Base-by-base conservation (phyloP, 2,113 vertebrate genomes). In the Trematocara unimaculatum region DNA sequence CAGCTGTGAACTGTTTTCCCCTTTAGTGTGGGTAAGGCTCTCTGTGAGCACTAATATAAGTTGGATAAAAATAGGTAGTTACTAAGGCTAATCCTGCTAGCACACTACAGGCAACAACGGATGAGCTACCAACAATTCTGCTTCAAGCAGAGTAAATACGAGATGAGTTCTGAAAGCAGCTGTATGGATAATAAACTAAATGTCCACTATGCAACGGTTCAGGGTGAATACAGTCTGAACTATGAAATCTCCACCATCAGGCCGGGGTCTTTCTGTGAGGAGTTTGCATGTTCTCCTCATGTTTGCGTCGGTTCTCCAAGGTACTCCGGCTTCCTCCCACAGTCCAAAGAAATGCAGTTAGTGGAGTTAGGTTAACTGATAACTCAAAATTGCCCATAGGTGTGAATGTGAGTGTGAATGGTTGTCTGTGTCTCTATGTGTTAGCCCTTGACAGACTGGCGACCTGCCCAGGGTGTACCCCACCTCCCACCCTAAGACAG, bases 231-330 rank as follows among this genome's bases (percentile, higher is more conserved):
- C 42, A 18, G 58, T 62, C 58, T 62, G 29, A 62, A 18, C 29
- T 62, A 33, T 18, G 29, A 62, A 64, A 12, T 64, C 10, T 64
- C 33, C 60, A 38, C 17, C 60, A 64, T 13, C 26, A 60, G 26
- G 26, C 26, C 4, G 4, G 13, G 14, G 14, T 31, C 26, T 60
- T 31, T 60, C 17, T n/a, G 17, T 64, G 6, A 12, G 31, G 31
- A n/a, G 31, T 35, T 62, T 62, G 17, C 17, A 7, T 3, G 9
- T 35, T 64, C 17, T 35, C 58, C 58, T 18, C 15, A 18, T 62
- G 31, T 35, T 7, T 62, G 58, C 0, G 1, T 33, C 0, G 8
- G 29, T 62, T 18, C 58, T 11, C 58, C 58, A 0, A 0, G 1
- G 29, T 62, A n/a, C 58, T n/a, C 31, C 0, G 3, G 58, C 58